A percentile compares a stretch with the other conserved stretches of the same genome.
These are phyloP conservation scores for Propsilocerus akamusi DNA, from an alignment of 1,140 invertebrate genomes.

Conservation along the genomic window DNA sequence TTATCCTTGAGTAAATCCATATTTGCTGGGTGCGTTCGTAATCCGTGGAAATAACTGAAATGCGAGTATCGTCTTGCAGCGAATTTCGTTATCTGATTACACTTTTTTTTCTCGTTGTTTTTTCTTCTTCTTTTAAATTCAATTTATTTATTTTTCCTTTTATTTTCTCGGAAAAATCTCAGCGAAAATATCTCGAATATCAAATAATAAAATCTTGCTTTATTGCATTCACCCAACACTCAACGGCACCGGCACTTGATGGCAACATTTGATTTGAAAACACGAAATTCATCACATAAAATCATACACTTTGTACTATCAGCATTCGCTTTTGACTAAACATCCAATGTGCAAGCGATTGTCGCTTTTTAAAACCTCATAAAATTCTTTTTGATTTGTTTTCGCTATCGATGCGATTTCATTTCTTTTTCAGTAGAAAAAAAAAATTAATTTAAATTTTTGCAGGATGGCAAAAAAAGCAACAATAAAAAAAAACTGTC, in stretches of 20 bases:
- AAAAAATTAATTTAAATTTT: too few species aligned
- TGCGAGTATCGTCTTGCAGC: neutral
- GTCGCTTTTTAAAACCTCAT: neutral
- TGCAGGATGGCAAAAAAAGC: too few species aligned
- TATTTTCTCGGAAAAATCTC: too few species aligned
- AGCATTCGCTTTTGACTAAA: neutral
- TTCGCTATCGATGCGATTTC: neutral
- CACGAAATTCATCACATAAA: neutral
- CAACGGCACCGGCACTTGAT: too few species aligned
- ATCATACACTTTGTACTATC: neutral
- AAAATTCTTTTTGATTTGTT: neutral
- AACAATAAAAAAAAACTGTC: too few species aligned
- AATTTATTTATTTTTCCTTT: conserved; percentile 1
- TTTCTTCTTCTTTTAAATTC: neutral
- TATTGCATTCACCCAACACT: too few species aligned
- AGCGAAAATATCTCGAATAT: too few species aligned
- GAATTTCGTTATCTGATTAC: neutral
- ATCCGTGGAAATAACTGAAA: neutral
- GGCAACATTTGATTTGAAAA: neutral
- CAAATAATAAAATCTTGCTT: neutral
- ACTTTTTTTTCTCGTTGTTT: neutral
- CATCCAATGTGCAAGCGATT: neutral
- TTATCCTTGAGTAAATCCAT: conserved; percentile 4
- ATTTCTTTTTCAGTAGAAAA: too few species aligned
- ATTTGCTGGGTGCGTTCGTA: too few species aligned